Evolutionary conservation across 2,797 vertebrate species (phyloP).

Genomic region (Sebastes wilsoni): DNA sequence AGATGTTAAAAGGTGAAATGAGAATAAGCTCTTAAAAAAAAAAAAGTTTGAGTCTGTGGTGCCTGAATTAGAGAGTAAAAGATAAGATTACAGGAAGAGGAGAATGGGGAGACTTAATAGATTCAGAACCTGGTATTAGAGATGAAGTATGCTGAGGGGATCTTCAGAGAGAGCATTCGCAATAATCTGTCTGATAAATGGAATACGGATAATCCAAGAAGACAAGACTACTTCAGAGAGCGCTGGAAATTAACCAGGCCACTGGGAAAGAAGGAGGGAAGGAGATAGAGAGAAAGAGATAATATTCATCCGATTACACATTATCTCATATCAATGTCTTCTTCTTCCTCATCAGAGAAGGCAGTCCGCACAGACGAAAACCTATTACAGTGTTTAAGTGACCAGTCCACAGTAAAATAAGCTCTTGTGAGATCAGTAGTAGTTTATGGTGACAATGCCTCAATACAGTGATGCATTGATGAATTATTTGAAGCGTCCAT

Average conservation of each 20-base stretch:
- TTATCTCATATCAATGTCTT: constrained; percentile 30
- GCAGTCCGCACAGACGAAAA: background rate
- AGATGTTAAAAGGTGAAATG: constrained; percentile 22
- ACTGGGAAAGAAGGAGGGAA: constrained; percentile 20
- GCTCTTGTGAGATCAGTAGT: background rate
- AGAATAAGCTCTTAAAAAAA: background rate
- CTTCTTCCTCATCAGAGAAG: constrained; percentile 12
- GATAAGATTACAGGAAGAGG: constrained; percentile 21
- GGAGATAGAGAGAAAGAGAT: constrained; percentile 4
- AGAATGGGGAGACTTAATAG: constrained; percentile 22
- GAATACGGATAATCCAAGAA: constrained; percentile 53
- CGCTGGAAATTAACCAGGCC: constrained; percentile 41
- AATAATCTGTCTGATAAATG: constrained; percentile 60
- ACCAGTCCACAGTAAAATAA: background rate
- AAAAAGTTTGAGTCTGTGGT: background rate
- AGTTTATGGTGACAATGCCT: constrained; percentile 1
- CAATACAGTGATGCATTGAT: background rate
- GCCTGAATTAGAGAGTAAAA: constrained; percentile 14
- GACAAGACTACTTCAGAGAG: constrained; percentile 26
- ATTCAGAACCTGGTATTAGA: constrained; percentile 11
- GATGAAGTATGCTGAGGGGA: constrained; percentile 39
- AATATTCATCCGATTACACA: constrained; percentile 42
- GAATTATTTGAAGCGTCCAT: constrained; percentile 3
- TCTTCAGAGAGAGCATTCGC: constrained; percentile 44
- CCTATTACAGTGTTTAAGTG: background rate